Evolutionary conservation across 2,113 vertebrate species (phyloP).

Genomic region (Platichthys flesus): DNA sequence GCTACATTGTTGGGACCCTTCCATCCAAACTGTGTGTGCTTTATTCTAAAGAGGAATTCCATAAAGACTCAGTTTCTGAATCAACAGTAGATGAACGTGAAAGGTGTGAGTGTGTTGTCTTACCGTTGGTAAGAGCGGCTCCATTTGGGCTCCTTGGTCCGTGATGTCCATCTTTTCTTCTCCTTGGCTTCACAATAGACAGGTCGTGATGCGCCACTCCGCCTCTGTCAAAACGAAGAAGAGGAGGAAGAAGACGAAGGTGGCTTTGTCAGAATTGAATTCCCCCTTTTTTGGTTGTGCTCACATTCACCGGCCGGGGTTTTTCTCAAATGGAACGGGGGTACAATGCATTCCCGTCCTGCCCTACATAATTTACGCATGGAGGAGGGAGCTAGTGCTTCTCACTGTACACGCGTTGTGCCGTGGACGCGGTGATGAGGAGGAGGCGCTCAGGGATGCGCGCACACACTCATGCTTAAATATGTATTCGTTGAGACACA

Average conservation of each 20-base stretch:
- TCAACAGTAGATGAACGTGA: not conserved
- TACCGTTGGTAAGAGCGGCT: constrained; percentile 95
- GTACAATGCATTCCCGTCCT: constrained; percentile 60
- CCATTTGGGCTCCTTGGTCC: constrained; percentile 97
- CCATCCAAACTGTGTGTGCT: not conserved
- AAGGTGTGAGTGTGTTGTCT: constrained; percentile 49
- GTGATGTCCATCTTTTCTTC: constrained; percentile 91
- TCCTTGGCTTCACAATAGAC: constrained; percentile 51
- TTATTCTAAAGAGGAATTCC: constrained; percentile 21
- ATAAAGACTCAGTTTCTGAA: not conserved
- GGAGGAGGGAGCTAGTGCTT: constrained; percentile 72
- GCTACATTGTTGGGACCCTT: not conserved
- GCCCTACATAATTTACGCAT: constrained; percentile 79
- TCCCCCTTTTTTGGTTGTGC: not conserved
- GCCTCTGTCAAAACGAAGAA: constrained; percentile 28
- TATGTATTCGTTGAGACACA: not conserved
- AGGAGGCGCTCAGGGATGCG: constrained; percentile 27
- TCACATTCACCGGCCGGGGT: constrained; percentile 56
- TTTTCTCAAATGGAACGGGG: constrained; percentile 64
- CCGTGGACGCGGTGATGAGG: constrained; percentile 6
- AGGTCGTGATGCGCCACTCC: constrained; percentile 59
- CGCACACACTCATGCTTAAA: constrained; percentile 1
- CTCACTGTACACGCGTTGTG: constrained; percentile 43
- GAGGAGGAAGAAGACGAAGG: constrained; percentile 15
- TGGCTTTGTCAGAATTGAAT: not conserved